Conservation (phyloP, 2,888 invertebrate species). For the Monochamus alternatus region DNA sequence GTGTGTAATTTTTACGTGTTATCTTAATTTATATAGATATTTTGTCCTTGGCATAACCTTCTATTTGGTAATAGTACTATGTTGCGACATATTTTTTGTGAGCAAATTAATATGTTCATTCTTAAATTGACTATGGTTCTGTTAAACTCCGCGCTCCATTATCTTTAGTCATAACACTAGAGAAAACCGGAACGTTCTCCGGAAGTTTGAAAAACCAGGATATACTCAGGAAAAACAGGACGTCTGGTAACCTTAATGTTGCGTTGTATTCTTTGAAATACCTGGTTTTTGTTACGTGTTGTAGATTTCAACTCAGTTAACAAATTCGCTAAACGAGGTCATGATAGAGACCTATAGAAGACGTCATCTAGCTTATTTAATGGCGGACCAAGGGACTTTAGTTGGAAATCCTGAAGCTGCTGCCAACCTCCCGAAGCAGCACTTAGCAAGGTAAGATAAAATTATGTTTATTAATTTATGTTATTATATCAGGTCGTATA, state of each 20-base stretch:
- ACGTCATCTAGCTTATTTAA: slow-evolving; percentile 94
- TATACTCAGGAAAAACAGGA: no score
- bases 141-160: no score
- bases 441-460: slow-evolving; percentile 77
- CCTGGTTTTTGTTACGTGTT: background rate
- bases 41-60: no score
- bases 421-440: slow-evolving; percentile 95
- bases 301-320: slow-evolving; percentile 81
- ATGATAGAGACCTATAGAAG: slow-evolving; percentile 91
- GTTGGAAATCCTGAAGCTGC: slow-evolving; percentile 92
- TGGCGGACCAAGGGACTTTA: slow-evolving; percentile 96
- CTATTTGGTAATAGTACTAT: no score
- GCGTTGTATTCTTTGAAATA: slow-evolving; percentile 46
- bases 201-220: no score
- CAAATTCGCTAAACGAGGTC: slow-evolving; percentile 87
- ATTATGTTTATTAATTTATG: background rate
- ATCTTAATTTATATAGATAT: no score
- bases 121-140: no score
- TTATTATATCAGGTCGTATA: background rate
- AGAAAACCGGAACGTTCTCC: no score
- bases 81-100: no score
- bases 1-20: no score
- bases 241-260: background rate
- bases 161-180: no score
- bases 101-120: no score